These are phyloP conservation scores for Anolis apletophallus DNA, from an alignment of 2,797 vertebrate species.

Conservation along the genomic window DNA sequence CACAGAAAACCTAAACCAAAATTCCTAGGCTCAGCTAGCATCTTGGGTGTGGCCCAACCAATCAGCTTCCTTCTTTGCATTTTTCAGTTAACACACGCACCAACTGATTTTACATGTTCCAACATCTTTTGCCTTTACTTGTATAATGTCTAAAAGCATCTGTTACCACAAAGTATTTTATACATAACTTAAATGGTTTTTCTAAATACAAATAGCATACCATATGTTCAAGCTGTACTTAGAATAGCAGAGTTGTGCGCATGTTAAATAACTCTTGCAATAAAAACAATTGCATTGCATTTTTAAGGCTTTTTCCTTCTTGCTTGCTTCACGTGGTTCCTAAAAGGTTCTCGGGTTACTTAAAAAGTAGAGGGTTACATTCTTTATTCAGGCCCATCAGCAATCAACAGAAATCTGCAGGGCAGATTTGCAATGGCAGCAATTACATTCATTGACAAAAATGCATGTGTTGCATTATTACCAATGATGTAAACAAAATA, in stretches of 20 bases:
- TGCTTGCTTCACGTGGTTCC: background rate
- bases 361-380: background rate
- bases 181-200: background rate
- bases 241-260: background rate
- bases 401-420: background rate
- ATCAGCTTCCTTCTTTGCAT: no score
- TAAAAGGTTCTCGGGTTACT: conserved; percentile 1
- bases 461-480: background rate
- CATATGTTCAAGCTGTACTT: background rate
- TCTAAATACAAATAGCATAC: background rate
- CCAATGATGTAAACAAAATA: background rate
- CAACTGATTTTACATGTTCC: no score
- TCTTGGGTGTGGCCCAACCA: no score
- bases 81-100: no score
- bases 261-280: background rate
- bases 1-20: no score
- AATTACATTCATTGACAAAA: background rate
- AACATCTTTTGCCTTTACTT: no score
- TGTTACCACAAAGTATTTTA: background rate
- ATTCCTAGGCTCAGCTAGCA: no score
- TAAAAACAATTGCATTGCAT: background rate
- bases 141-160: background rate
- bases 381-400: background rate
- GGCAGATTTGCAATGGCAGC: background rate
- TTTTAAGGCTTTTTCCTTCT: background rate